A percentile compares a stretch with the other conserved stretches of the same genome.
Evolutionary conservation across 2,888 invertebrate species (phyloP).

Genomic region (Scaptomyza polygonia): DNA sequence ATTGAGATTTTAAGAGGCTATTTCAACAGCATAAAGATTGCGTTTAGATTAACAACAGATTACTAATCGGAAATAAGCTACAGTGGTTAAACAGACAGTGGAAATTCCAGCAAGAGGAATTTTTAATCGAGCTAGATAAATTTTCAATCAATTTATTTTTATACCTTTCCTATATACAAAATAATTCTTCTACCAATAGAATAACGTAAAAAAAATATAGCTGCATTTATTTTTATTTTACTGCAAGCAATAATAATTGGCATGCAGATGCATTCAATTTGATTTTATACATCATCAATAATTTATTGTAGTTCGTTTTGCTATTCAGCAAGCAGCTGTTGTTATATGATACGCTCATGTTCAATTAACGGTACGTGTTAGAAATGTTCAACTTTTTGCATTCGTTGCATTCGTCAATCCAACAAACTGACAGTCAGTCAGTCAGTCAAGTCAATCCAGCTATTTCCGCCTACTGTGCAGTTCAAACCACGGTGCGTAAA

Average conservation of each 20-base stretch:
- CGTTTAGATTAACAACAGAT: constrained; percentile 13
- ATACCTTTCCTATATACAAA: not conserved
- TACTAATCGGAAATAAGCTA: not conserved
- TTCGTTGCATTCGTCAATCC: not conserved
- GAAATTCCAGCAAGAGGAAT: not conserved
- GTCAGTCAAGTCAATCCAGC: constrained; percentile 6
- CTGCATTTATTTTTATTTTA: not conserved
- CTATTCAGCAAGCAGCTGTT: constrained; percentile 16
- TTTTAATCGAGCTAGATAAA: not conserved
- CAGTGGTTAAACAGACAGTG: not conserved
- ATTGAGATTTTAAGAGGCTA: constrained; percentile 25
- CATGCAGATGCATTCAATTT: constrained; percentile 3
- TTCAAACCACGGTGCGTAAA: constrained; percentile 34
- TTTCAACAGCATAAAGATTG: constrained; percentile 16
- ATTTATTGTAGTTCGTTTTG: constrained; percentile 22
- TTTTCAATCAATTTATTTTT: not conserved
- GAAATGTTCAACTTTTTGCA: constrained; percentile 9
- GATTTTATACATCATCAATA: constrained; percentile 14
- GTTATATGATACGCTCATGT: constrained; percentile 18
- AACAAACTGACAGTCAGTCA: not conserved
- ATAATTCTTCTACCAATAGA: not conserved
- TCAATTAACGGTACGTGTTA: constrained; percentile 24
- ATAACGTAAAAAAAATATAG: not conserved
- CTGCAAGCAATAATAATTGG: not conserved
- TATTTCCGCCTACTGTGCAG: constrained; percentile 7